These are phyloP conservation scores for Papilio polytes DNA, from an alignment of 1,140 invertebrate species.

Conservation along the genomic window DNA sequence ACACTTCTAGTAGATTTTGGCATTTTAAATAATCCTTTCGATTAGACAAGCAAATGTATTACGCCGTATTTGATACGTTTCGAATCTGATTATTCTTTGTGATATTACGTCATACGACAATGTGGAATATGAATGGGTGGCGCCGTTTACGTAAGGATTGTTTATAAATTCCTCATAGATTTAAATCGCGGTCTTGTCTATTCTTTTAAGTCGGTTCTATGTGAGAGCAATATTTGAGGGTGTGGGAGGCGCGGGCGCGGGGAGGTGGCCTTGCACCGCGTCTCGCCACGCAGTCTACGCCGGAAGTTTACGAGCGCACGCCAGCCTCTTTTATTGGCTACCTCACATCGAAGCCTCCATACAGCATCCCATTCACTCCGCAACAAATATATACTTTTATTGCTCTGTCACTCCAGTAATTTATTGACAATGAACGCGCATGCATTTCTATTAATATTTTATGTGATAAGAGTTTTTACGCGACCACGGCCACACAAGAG, in stretches of 20 bases:
- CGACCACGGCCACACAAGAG: conserved; percentile 52
- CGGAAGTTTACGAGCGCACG: conserved; percentile 76
- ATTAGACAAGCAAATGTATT: conserved; percentile 52
- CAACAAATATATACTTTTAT: conserved; percentile 82
- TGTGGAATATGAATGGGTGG: conserved; percentile 10
- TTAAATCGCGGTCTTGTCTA: neutral
- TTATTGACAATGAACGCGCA: conserved; percentile 82
- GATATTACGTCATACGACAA: conserved; percentile 39
- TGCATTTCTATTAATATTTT: conserved; percentile 84
- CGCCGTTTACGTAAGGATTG: neutral
- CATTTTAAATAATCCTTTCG: conserved; percentile 57
- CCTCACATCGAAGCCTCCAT: conserved; percentile 79
- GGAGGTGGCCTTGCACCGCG: conserved; percentile 63
- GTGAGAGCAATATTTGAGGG: conserved; percentile 44
- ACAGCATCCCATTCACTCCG: conserved; percentile 81
- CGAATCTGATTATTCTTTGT: conserved; percentile 46
- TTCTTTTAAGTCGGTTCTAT: conserved; percentile 24
- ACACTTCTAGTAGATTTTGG: conserved; percentile 60
- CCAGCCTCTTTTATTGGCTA: conserved; percentile 82
- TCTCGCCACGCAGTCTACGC: conserved; percentile 81
- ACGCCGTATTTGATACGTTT: conserved; percentile 53
- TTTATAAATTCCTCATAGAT: conserved; percentile 22
- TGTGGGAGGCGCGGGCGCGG: conserved; percentile 43
- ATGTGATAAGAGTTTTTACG: conserved; percentile 79
- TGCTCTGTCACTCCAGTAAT: conserved; percentile 80